Base-by-base conservation (phyloP, 2,113 vertebrate genomes). In the Gambusia affinis region DNA sequence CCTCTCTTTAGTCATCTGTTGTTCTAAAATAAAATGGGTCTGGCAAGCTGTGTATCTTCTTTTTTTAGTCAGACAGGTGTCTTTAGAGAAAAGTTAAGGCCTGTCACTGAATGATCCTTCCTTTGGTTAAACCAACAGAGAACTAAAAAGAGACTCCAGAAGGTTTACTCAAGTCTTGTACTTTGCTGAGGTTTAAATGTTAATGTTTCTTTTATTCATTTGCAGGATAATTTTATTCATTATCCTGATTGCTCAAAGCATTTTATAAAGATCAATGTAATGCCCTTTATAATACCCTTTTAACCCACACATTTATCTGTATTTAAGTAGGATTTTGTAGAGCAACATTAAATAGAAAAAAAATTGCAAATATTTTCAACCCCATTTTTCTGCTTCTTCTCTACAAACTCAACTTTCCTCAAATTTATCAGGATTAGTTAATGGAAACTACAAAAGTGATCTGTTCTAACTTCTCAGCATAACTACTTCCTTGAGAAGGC, bases 111-210 rank as follows among this genome's bases (percentile, higher is more conserved):
- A 85, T 81, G 84, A 81, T 78, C 81, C 64, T 82, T 71, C 22
- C 14, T n/a, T 27, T 63, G 47, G 76, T 88, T 88, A 90, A 82
- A 89, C 86, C 84, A 85, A 81, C 76, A 78, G 60, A 79, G 66
- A 54, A 85, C 54, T 31, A 29, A 57, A 70, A 28, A 74, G 1
- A 27, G 65, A 66, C 64, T 51, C 64, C 44, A 15, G 42, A 83
- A 72, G 74, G 39, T 83, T 81, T 75, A 47, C 70, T 73, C 61
- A 62, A 33, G 22, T n/a, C 51, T 70, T 70, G 33, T 37, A 75
- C 19, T 15, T 37, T 71, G 72, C 30, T 66, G 27, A 44, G 62
- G 79, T 44, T 39, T 64, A 27, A 15, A 11, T 67, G 80, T 19
- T 24, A 70, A 24, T 31, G 17, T 22, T 54, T 19, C 19, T 22